Evolutionary conservation across 1,140 invertebrate species (phyloP), one percentile per base, ranked within the genome.

Genomic region (Thaumetopoea pityocampa): DNA sequence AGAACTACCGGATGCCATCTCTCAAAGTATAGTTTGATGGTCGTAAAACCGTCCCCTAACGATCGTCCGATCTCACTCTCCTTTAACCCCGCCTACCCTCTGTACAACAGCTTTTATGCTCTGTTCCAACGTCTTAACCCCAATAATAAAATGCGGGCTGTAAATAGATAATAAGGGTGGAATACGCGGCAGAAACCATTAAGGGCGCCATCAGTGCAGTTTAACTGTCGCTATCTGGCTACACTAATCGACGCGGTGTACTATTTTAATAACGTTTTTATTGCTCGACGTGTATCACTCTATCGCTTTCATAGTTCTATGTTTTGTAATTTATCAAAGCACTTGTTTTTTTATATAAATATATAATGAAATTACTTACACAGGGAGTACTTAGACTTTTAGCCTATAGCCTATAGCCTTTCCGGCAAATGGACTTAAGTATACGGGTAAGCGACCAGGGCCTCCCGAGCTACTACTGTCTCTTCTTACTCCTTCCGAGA

Each of bases 61-160:
- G 64, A 64, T 53, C 58, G 68, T 70, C 64, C 70, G 74, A 76
- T 77, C 65, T 61, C 48, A 35, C 50, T 68, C 56, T 55, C 58
- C 60, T 59, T 61, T 49, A 59, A 53, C 64, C 63, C 63, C 67
- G 65, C 74, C 78, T 48, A 67, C 40, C 49, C 58, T 46, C 54
- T 68, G 53, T 66, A 59, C 52, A 48, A 62, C 67, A 68, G 61
- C 73, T 73, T 81, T 83, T 83, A 74, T 79, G 37, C 55, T 55
- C 64, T 63, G 67, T 65, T 51, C 52, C 60, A 26, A 43, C 54
- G 58, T 77, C 76, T 80, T 83, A 83, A 80, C 79, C 79, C 79
- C 76, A 80, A 83, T 83, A 83, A 83, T 80, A 80, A 83, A 83
- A 83, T 83, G 76, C 63, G 67, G 70, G 69, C 69, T 71, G 79